Conservation (phyloP, 2,888 invertebrate genomes). For the Pristionchus entomophagus region DNA sequence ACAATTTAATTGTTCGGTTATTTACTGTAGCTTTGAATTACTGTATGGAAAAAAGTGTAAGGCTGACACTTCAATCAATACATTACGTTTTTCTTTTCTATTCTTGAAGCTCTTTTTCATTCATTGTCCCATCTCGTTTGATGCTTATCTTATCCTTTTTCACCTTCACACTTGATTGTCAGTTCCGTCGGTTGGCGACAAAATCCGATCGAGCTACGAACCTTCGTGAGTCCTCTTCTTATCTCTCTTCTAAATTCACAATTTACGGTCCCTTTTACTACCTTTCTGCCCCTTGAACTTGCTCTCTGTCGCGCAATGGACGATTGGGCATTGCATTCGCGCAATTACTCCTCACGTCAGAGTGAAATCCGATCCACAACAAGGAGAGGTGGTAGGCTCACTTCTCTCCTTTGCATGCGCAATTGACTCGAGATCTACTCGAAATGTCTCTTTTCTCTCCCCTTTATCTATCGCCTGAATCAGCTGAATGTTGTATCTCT, state of each 20-base stretch:
- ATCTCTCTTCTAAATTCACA: background rate
- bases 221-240: too few relatives aligned
- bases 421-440: conserved; percentile 31
- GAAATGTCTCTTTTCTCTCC: background rate
- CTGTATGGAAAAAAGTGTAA: background rate
- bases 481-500: conserved; percentile 6
- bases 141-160: background rate
- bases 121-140: too few relatives aligned
- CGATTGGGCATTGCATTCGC: background rate
- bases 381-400: background rate
- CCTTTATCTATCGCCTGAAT: background rate
- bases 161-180: too few relatives aligned
- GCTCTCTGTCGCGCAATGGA: background rate
- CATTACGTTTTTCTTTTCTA: too few relatives aligned
- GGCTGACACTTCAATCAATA: background rate
- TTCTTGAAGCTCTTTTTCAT: too few relatives aligned
- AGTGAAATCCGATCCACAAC: background rate
- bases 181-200: background rate
- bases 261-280: background rate
- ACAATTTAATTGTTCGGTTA: background rate
- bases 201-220: too few relatives aligned
- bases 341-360: conserved; percentile 23
- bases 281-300: conserved; percentile 1
- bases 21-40: background rate
- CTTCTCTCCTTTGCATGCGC: conserved; percentile 25